These are phyloP conservation scores for Xestia rhomboidea DNA, from an alignment of 2,888 invertebrate genomes.

Conservation along the genomic window DNA sequence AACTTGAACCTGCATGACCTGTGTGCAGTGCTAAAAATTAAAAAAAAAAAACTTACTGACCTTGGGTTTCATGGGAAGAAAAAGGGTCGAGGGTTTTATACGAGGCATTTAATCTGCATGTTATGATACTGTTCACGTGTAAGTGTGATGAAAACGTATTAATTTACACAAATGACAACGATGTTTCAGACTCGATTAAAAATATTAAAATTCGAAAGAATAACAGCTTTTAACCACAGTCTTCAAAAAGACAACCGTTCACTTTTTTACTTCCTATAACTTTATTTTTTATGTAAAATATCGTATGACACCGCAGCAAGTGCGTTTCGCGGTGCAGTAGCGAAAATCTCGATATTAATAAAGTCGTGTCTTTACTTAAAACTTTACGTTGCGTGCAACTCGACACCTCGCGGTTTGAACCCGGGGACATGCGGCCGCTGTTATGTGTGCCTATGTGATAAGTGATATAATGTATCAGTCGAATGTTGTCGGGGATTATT, in stretches of 20 bases:
- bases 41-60: no score
- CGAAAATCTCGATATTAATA: constrained; percentile 56
- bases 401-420: constrained; percentile 80
- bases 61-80: no score
- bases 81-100: no score
- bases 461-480: neutral
- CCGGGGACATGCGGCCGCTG: constrained; percentile 61
- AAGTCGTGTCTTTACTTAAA: constrained; percentile 39
- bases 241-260: constrained; percentile 25
- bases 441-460: constrained; percentile 9
- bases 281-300: constrained; percentile 36
- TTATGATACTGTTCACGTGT: no score
- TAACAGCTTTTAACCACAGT: constrained; percentile 1
- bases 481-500: neutral
- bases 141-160: no score
- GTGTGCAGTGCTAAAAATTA: no score
- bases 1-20: no score
- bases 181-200: neutral
- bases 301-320: constrained; percentile 44
- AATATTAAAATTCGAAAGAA: neutral
- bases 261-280: constrained; percentile 4
- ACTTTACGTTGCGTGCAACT: constrained; percentile 69
- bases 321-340: constrained; percentile 58
- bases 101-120: no score
- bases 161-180: neutral